phyloP scores from a whole-genome alignment of 1,140 invertebrate genomes.

The Ostrea edulis region DNA sequence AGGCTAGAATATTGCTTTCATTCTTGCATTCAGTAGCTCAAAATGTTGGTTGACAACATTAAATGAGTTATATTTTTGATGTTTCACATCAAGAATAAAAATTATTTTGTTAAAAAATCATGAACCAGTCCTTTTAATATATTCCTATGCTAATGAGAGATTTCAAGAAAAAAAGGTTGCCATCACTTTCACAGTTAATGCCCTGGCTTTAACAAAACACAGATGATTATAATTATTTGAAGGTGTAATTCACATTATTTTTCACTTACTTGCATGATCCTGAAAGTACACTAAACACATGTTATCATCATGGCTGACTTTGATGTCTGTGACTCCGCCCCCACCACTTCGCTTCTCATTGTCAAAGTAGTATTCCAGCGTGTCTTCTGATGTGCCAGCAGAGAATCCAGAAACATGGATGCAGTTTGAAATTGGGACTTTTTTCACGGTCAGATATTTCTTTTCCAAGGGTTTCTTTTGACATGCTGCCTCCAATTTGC shows the following conservation, averaged over 20 bases:
- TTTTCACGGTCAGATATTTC: slow-evolving; percentile 45
- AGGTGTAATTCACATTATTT: not conserved
- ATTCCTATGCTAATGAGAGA: too few relatives aligned
- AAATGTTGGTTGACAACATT: too few relatives aligned
- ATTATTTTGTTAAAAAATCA: too few relatives aligned
- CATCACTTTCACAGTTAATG: too few relatives aligned
- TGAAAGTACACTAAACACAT: slow-evolving; percentile 55
- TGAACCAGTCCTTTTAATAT: too few relatives aligned
- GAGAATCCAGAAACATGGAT: slow-evolving; percentile 50
- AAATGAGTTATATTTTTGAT: too few relatives aligned
- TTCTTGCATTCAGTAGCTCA: too few relatives aligned
- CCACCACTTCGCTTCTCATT: slow-evolving; percentile 60
- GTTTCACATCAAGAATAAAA: too few relatives aligned
- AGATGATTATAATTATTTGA: too few relatives aligned
- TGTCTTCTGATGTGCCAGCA: slow-evolving; percentile 47
- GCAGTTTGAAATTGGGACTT: slow-evolving; percentile 54
- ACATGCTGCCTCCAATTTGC: slow-evolving; percentile 50
- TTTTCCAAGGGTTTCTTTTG: slow-evolving; percentile 52
- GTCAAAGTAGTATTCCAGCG: slow-evolving; percentile 62
- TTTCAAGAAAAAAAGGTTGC: too few relatives aligned
- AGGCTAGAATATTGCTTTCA: too few relatives aligned
- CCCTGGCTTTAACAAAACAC: too few relatives aligned
- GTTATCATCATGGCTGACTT: slow-evolving; percentile 42
- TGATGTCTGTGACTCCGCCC: slow-evolving; percentile 45
- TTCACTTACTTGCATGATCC: slow-evolving; percentile 52